Evolutionary conservation across 2,888 invertebrate species (phyloP).

Genomic region (Eledone cirrhosa): DNA sequence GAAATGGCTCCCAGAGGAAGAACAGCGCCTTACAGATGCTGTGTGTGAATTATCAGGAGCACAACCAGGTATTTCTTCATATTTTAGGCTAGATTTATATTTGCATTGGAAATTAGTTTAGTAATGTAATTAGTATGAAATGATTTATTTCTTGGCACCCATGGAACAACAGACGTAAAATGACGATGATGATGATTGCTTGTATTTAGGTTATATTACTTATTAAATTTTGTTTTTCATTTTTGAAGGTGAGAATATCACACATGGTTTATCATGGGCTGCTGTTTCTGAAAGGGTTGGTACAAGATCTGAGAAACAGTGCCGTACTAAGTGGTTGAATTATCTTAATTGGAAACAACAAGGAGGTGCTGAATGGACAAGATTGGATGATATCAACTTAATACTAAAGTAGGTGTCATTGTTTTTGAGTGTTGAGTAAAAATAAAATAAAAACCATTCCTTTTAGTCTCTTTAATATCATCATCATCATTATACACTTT

Average conservation of each 20-base stretch:
- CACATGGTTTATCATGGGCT: conserved; percentile 67
- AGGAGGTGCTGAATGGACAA: conserved; percentile 68
- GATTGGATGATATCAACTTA: conserved; percentile 67
- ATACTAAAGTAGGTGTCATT: conserved; percentile 61
- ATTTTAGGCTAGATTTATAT: neutral
- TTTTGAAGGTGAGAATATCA: conserved; percentile 64
- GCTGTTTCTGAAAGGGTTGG: conserved; percentile 66
- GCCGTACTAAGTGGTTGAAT: conserved; percentile 70
- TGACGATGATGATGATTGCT: too few relatives aligned
- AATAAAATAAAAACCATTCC: too few relatives aligned
- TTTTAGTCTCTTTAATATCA: too few relatives aligned
- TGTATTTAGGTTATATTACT: too few relatives aligned
- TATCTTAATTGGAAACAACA: conserved; percentile 69
- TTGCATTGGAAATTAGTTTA: too few relatives aligned
- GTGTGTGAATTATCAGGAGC: conserved; percentile 66
- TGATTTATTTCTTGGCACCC: too few relatives aligned
- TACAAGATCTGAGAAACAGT: conserved; percentile 69
- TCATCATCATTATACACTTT: too few relatives aligned
- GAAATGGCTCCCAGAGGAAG: conserved; percentile 68
- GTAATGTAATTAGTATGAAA: too few relatives aligned
- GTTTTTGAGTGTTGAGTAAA: neutral
- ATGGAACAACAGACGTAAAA: too few relatives aligned
- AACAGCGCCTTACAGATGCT: conserved; percentile 65
- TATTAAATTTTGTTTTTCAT: neutral
- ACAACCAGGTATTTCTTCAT: conserved; percentile 54